Conservation (phyloP, 2,888 invertebrate species). For the Myopa testacea region DNA sequence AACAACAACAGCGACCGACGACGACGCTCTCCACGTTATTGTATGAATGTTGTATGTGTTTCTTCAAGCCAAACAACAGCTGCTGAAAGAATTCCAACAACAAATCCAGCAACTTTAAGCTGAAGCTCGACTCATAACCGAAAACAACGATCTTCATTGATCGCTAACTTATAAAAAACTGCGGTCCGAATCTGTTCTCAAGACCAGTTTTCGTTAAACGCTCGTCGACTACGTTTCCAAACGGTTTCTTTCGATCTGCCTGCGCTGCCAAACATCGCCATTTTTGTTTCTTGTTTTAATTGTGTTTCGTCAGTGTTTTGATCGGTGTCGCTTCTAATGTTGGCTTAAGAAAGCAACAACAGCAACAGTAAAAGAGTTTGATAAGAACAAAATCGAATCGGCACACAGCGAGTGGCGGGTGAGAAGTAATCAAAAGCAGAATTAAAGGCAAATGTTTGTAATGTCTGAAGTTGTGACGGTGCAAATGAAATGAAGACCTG, state of each 20-base stretch:
- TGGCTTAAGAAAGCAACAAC: neutral
- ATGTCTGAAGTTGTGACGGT: no score
- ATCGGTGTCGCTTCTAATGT: neutral
- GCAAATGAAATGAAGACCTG: no score
- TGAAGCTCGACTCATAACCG: neutral
- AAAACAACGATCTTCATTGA: constrained; percentile 61
- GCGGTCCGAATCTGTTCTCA: constrained; percentile 58
- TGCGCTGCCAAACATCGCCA: neutral
- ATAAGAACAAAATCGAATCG: no score
- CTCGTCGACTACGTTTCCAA: constrained; percentile 47
- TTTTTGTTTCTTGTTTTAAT: neutral
- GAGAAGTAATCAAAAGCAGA: no score
- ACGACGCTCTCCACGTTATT: neutral
- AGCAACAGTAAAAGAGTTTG: no score
- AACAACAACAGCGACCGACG: neutral
- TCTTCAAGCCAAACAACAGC: neutral
- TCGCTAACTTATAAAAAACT: constrained; percentile 63
- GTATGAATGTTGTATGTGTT: neutral
- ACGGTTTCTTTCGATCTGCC: constrained; percentile 42
- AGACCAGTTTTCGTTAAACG: constrained; percentile 57
- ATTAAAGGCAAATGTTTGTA: no score
- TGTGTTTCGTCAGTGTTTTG: neutral
- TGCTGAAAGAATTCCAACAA: constrained; percentile 14
- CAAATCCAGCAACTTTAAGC: neutral
- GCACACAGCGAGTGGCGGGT: no score